Evolutionary conservation across 2,113 vertebrate species (phyloP).

Genomic region (Phoenicopterus ruber): DNA sequence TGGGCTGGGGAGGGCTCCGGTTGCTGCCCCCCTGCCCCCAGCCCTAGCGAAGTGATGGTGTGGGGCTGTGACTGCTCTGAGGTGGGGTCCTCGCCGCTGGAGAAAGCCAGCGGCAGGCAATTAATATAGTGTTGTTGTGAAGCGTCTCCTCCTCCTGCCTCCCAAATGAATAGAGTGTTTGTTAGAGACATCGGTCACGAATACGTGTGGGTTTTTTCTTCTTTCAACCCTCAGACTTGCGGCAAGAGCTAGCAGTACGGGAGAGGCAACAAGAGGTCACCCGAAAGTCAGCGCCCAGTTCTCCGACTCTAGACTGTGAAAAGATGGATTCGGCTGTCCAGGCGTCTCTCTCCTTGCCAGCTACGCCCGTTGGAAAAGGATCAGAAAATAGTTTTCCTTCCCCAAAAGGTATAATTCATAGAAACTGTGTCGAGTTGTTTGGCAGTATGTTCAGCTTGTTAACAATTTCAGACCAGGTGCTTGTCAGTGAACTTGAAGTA

Average conservation of each 20-base stretch:
- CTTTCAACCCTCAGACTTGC: slow-evolving; percentile 78
- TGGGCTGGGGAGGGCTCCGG: not conserved
- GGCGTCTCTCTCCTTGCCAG: slow-evolving; percentile 91
- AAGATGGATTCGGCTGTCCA: slow-evolving; percentile 94
- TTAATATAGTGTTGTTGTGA: not conserved
- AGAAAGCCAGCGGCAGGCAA: not conserved
- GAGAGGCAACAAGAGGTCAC: slow-evolving; percentile 89
- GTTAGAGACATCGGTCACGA: not conserved
- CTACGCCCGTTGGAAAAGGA: slow-evolving; percentile 89
- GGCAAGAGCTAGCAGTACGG: slow-evolving; percentile 93
- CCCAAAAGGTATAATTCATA: slow-evolving; percentile 80
- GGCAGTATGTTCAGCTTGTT: not conserved
- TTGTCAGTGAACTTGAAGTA: not conserved
- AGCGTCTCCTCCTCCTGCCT: not conserved
- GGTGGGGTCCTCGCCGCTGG: not conserved
- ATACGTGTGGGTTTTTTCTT: accelerated
- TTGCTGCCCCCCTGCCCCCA: not conserved
- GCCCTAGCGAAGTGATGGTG: not conserved
- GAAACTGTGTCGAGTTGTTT: not conserved
- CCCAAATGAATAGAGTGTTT: not conserved
- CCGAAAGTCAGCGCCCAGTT: slow-evolving; percentile 93
- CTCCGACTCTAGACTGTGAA: slow-evolving; percentile 90
- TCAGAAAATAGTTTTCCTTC: slow-evolving; percentile 86
- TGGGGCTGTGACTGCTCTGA: not conserved
- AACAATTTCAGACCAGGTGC: not conserved